Evolutionary conservation across 1,140 invertebrate genomes (phyloP).

Genomic region (Bombus fervidus): DNA sequence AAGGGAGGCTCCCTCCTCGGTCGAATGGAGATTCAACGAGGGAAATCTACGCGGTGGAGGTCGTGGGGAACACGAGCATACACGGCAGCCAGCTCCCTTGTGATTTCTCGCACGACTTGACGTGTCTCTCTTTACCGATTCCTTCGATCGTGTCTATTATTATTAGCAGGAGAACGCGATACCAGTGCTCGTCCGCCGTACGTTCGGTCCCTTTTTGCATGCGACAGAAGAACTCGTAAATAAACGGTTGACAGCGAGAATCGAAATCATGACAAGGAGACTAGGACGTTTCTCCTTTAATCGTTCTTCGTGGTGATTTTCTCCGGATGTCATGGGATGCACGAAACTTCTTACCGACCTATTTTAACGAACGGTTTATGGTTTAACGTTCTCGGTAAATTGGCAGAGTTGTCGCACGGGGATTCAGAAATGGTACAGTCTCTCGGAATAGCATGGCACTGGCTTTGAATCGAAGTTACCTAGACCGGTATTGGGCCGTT

Average conservation of each 20-base stretch:
- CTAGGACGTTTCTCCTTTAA: not conserved
- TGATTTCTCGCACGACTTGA: constrained; percentile 74
- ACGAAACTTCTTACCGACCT: not conserved
- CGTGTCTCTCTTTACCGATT: constrained; percentile 36
- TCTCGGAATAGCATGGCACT: not conserved
- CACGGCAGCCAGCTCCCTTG: constrained; percentile 52
- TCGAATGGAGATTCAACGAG: constrained; percentile 55
- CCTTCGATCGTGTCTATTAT: constrained; percentile 19
- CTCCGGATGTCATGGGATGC: not conserved
- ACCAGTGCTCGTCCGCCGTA: constrained; percentile 16
- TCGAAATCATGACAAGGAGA: not conserved
- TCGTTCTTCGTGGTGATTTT: not conserved
- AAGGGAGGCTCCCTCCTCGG: constrained; percentile 33
- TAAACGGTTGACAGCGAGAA: constrained; percentile 10
- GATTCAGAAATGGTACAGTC: no score
- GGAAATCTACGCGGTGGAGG: constrained; percentile 56
- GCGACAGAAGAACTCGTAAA: constrained; percentile 7
- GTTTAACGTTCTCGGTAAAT: not conserved
- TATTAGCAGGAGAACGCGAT: constrained; percentile 39
- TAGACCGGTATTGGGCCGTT: constrained; percentile 5
- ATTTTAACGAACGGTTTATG: not conserved
- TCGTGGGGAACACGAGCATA: constrained; percentile 32
- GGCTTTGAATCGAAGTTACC: not conserved
- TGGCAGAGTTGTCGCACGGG: no score
- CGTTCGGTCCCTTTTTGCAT: not conserved